These are phyloP conservation scores for Isaurus tuberculatus DNA, from an alignment of 92 coral and sea anemone genomes.

Conservation along the genomic window DNA sequence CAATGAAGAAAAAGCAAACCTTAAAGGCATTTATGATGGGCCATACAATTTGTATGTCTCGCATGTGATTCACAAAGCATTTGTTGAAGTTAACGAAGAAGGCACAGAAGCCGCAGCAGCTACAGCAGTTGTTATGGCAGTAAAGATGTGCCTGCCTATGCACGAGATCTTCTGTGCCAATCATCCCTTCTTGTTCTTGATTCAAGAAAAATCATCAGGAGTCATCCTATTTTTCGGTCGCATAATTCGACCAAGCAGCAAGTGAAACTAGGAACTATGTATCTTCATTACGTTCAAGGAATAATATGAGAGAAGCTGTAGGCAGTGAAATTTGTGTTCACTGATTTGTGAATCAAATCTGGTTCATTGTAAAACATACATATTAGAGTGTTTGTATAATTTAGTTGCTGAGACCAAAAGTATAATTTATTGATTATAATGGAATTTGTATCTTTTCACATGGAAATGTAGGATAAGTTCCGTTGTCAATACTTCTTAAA, in stretches of 20 bases:
- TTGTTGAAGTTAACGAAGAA: conserved; percentile 91
- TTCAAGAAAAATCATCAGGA: conserved; percentile 68
- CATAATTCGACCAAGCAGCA: conserved; percentile 68
- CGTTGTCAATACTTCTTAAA: too few species aligned
- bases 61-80: conserved; percentile 78
- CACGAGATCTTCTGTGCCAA: conserved; percentile 74
- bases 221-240: conserved; percentile 80
- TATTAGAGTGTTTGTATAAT: too few species aligned
- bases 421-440: too few species aligned
- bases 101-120: conserved; percentile 98
- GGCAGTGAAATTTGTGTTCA: too few species aligned
- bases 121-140: conserved; percentile 69
- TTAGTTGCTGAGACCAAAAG: too few species aligned
- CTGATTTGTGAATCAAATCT: too few species aligned
- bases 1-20: conserved; percentile 66
- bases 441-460: too few species aligned
- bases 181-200: conserved; percentile 85
- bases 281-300: too few species aligned
- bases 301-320: too few species aligned
- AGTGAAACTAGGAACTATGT: background rate
- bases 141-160: conserved; percentile 38
- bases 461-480: too few species aligned
- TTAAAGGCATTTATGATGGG: conserved; percentile 70
- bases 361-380: too few species aligned
- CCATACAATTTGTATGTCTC: conserved; percentile 75